Evolutionary conservation across 2,113 vertebrate species (phyloP).

Genomic region (Entomyzon cyanotis): DNA sequence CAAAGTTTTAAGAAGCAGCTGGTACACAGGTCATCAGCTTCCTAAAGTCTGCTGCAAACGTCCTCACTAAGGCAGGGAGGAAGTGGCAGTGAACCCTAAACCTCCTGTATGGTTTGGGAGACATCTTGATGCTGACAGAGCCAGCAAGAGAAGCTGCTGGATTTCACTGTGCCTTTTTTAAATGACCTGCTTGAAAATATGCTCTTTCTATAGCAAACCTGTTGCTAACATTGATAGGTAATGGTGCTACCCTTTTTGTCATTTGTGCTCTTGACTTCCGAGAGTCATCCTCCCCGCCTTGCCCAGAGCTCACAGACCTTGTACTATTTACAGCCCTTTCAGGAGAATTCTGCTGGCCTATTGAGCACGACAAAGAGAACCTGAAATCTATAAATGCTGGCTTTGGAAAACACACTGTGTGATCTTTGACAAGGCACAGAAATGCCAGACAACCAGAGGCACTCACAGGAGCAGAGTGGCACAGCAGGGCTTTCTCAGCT

Average conservation of each 20-base stretch:
- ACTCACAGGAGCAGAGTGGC: neutral
- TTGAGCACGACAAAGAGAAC: neutral
- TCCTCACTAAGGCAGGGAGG: neutral
- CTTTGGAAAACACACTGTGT: neutral
- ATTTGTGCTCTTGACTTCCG: neutral
- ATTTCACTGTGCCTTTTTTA: neutral
- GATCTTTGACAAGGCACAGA: neutral
- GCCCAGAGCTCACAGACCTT: conserved; percentile 12
- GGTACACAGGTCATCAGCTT: neutral
- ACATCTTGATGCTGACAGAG: neutral
- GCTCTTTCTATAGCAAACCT: neutral
- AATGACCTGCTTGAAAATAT: neutral
- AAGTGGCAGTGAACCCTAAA: neutral
- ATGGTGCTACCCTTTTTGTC: conserved; percentile 6
- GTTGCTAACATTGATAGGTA: neutral
- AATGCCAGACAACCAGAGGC: neutral
- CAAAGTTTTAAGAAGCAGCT: neutral
- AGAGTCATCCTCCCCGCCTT: neutral
- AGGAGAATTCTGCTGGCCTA: conserved; percentile 43
- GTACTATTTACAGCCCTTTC: conserved; percentile 46
- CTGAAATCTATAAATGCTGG: neutral
- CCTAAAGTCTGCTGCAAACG: neutral
- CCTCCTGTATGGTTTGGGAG: neutral
- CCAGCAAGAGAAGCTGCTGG: neutral
- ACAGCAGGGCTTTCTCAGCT: neutral